Evolutionary conservation across 2,797 vertebrate species (phyloP), one percentile per base, ranked within the genome.

Genomic region (Micrastur ruficollis): DNA sequence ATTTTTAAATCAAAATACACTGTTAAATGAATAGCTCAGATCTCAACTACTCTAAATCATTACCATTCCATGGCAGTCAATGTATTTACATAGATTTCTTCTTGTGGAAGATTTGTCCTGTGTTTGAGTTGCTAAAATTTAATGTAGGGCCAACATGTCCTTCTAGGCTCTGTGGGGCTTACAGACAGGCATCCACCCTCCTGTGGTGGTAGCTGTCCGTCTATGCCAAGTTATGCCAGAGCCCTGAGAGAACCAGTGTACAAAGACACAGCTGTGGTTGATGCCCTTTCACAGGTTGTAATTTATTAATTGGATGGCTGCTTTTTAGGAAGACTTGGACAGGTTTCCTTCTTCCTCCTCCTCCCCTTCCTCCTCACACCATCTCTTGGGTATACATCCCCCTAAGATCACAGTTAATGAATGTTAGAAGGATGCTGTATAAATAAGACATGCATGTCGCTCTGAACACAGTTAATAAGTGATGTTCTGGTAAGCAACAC

Each of bases 1-100:
- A 76, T 76, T 90, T 92, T 90, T 40, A 86, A 93, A 83, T 72
- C 34, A 81, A 93, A 95, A 93, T 56, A 56, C 29, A 21, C 36
- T 50, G 12, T 52, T 81, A 71, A 82, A 81, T 58, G 4, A 92
- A 40, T 50, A 76, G 17, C 25, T 90, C 52, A 52, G 55, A 63
- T 66, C 71, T 85, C 49, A 58, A 26, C 46, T 78, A 25, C 31
- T 44, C 29, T 42, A 67, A 82, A 47, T 40, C 52, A 34, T 58
- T 70, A 21, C 20, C 12, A 22, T 94, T 74, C 36, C 38, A 31
- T 50, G 62, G n/a, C 38, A 82, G 15, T 36, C 59, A 83, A 17
- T 73, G 40, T 44, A 59, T 70, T 93, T 84, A 62, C 13, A 23
- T 16, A 58, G 47, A 72, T 56, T 46, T 83, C 27, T 31, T 52